Base-by-base conservation (phyloP, 2,888 invertebrate genomes). In the Nephrotoma appendiculata region DNA sequence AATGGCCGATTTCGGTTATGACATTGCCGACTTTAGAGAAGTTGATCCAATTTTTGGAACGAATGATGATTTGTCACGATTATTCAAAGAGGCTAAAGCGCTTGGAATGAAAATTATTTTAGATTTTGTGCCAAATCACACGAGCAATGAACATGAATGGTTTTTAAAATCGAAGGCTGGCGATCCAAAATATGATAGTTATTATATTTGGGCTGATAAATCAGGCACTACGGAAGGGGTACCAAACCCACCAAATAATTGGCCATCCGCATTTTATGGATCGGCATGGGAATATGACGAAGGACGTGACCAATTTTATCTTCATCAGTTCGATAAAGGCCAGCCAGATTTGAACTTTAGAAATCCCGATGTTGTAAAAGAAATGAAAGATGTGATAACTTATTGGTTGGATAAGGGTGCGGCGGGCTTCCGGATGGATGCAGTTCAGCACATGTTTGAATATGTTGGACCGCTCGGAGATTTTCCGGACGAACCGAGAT, bases 301-400 rank as follows among this genome's bases (percentile, higher is more conserved):
- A 0, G 89, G 90, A 2, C 92, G 96, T 2, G 90, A 93, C 86
- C 94, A 95, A 89, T 96, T 92, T 90, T 96, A 95, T 89, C 92
- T 94, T 5, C 96, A 96, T 89, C 95, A 95, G 88, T 91, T 91
- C 87, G 92, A 94, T 9, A 88, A 89, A 5, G 92, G 94, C 57
- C 96, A 97, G 90, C 97, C 97, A 0, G 97, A 98, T 90, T 92
- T 98, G 0, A 97, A 98, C 91, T 95, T 93, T 88, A 92, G 94
- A 85, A 95, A 95, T 90, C 93, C 94, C 0, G 92, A 93, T 57
- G 94, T 97, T 6, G 92, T 94, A 2, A 91, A 94, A 86, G 94
- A 94, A 89, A 93, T 96, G 91, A 93, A 94, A 91, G 94, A 93
- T 88, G 90, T 91, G 12, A 90, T 96, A 89, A 90, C 91, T 57